Evolutionary conservation across 1,140 invertebrate species (phyloP), one percentile per base, ranked within the genome.

Genomic region (Euura saliciscinereae): DNA sequence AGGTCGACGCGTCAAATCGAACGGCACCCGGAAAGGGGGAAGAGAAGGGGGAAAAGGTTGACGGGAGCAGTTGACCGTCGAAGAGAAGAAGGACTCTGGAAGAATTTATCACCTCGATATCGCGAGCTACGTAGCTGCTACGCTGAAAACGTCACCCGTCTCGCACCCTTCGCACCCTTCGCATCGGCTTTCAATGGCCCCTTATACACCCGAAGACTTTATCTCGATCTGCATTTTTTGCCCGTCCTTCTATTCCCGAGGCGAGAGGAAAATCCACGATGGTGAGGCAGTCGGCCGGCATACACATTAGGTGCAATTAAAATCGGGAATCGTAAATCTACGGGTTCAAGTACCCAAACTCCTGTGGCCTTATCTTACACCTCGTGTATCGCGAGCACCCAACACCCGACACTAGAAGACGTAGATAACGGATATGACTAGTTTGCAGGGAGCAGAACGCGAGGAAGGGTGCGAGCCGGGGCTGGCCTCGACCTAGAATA

Each of bases 161-260:
- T 28, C 28, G 28, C 28, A 28, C 28, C 28, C 28, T 28, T 28
- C 51, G 51, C 51, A n/a, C 13, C 51, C 8, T 11, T 59, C 51
- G 13, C 13, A 59, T 59, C 51, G 3, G 10, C 51, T 59, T 59
- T 59, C 51, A 59, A 59, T 6, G 51, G 28, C 5, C 51, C 10
- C 51, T n/a, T 59, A n/a, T 28, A n/a, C 8, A 59, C 51, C 51
- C 51, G 51, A 59, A 59, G 51, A 59, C 51, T 59, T 59, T 59
- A 59, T 59, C 51, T 59, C 51, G 51, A 59, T 59, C 51, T n/a
- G 6, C 28, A 28, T 28, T 28, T 28, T 28, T 28, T 28, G 28
- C 28, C 28, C 28, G 28, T 28, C 28, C 28, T 28, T 28, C 28
- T 28, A 28, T 28, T 28, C 28, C 28, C 28, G 28, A 28, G 28